Conservation (phyloP, 2,797 vertebrate genomes). For the Hypotaenidia okinawae region DNA sequence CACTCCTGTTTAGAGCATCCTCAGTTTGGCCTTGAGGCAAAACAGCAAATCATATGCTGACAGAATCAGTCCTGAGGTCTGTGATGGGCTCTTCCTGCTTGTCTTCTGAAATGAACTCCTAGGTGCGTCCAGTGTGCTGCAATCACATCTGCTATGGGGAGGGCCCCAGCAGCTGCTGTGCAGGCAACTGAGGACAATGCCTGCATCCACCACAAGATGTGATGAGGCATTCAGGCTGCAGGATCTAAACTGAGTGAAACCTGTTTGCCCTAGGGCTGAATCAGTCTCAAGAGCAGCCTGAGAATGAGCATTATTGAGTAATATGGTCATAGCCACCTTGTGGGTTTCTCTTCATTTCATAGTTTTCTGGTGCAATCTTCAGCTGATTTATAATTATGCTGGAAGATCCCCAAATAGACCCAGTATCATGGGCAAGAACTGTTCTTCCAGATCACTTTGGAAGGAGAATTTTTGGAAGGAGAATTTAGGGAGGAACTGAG, state of each 20-base stretch:
- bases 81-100: neutral
- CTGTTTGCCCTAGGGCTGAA: neutral
- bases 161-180: neutral
- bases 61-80: neutral
- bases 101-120: neutral
- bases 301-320: neutral
- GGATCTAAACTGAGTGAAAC: neutral
- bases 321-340: neutral
- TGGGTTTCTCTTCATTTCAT: neutral
- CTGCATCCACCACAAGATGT: neutral
- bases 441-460: neutral
- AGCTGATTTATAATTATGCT: neutral
- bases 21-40: neutral
- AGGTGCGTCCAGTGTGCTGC: accelerated
- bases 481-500: neutral
- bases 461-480: neutral
- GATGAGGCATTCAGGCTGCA: neutral
- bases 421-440: neutral
- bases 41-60: neutral
- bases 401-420: neutral
- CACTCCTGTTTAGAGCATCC: neutral
- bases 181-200: accelerated
- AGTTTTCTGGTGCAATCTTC: neutral
- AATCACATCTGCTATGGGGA: neutral
- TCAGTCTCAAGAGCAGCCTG: neutral